These are phyloP conservation scores for Prunella fulvescens DNA, from an alignment of 2,113 vertebrate species.

Conservation along the genomic window DNA sequence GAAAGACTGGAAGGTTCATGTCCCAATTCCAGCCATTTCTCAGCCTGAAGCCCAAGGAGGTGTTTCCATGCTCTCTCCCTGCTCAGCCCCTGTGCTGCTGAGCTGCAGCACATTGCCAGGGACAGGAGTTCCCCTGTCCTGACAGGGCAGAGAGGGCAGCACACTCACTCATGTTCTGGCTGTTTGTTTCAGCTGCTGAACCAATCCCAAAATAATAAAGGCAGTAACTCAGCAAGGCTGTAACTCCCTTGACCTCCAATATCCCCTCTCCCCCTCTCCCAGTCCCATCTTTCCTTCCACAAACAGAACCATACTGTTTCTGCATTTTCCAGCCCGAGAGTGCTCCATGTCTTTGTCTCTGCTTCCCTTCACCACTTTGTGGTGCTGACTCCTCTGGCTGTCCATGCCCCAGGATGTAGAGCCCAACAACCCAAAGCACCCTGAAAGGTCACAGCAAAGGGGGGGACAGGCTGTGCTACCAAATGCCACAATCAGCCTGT, in stretches of 20 bases:
- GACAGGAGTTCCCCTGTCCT: neutral
- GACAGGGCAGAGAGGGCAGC: neutral
- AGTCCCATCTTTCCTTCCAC: neutral
- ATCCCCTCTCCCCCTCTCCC: neutral
- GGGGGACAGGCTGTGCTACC: neutral
- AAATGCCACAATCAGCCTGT: neutral
- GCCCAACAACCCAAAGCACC: neutral
- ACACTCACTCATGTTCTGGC: neutral
- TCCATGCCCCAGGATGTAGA: rapidly evolving
- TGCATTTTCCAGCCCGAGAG: neutral
- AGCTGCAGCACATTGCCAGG: neutral
- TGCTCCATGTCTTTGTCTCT: neutral
- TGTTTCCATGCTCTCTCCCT: neutral
- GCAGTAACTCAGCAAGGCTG: neutral
- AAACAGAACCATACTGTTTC: neutral
- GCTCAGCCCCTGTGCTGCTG: rapidly evolving
- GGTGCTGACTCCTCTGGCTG: neutral
- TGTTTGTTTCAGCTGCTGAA: conserved; percentile 29
- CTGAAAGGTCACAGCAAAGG: neutral
- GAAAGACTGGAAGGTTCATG: neutral
- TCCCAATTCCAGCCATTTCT: neutral
- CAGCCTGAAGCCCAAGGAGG: neutral
- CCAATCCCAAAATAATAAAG: neutral
- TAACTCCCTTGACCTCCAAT: neutral
- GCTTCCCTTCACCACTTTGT: neutral